These are phyloP conservation scores for Penaeus vannamei DNA, from an alignment of 1,140 invertebrate species.

Conservation along the genomic window DNA sequence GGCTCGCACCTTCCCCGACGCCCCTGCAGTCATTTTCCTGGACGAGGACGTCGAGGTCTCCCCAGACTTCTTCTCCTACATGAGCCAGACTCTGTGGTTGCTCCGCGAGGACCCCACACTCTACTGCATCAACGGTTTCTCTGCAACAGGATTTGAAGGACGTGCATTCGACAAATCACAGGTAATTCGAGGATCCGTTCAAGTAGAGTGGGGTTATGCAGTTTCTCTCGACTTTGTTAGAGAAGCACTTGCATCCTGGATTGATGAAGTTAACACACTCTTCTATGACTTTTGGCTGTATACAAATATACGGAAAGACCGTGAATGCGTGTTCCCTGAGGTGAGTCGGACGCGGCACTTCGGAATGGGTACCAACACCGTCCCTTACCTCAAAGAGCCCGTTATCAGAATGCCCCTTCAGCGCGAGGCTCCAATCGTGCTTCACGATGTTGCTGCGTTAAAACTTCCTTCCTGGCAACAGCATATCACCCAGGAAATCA, in stretches of 20 bases:
- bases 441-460: too few relatives aligned
- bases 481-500: neutral
- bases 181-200: slow-evolving; percentile 46
- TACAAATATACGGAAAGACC: slow-evolving; percentile 10
- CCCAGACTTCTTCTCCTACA: slow-evolving; percentile 79
- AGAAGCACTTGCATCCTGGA: slow-evolving; percentile 50
- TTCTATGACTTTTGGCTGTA: slow-evolving; percentile 65
- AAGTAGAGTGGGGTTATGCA: slow-evolving; percentile 66
- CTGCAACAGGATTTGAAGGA: slow-evolving; percentile 26
- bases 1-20: slow-evolving; percentile 40
- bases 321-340: slow-evolving; percentile 64
- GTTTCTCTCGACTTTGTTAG: slow-evolving; percentile 46
- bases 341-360: slow-evolving; percentile 54
- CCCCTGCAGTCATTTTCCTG: slow-evolving; percentile 75
- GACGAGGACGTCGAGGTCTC: slow-evolving; percentile 81
- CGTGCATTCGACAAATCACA: slow-evolving; percentile 13
- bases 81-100: slow-evolving; percentile 77
- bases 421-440: neutral
- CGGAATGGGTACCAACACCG: slow-evolving; percentile 59
- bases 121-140: slow-evolving; percentile 78
- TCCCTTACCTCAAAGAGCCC: slow-evolving; percentile 38
- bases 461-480: too few relatives aligned
- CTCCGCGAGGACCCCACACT: slow-evolving; percentile 76
- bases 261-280: neutral
- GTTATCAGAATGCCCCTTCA: slow-evolving; percentile 19